Conservation (phyloP, 1,140 invertebrate species). For the Drosophila mojavensis region DNA sequence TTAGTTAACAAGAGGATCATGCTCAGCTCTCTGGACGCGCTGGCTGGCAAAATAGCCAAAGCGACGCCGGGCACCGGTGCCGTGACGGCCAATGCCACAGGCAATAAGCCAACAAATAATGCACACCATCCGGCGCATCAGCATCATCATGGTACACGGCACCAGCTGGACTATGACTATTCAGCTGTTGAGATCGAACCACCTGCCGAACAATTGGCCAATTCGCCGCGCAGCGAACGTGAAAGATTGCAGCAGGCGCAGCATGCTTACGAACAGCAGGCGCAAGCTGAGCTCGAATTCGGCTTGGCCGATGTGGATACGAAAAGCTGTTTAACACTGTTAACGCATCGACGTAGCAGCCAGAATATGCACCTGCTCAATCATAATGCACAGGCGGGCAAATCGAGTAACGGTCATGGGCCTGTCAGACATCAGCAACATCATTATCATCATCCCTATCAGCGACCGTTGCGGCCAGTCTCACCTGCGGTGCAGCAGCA, state of each 20-base stretch:
- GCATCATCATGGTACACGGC: conserved; percentile 51
- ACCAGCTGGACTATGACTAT: conserved; percentile 66
- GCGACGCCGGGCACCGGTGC: conserved; percentile 69
- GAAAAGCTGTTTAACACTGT: conserved; percentile 51
- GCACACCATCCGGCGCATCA: conserved; percentile 58
- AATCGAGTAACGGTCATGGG: conserved; percentile 25
- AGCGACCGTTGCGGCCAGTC: conserved; percentile 56
- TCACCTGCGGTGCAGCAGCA: conserved; percentile 47
- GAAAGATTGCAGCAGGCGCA: conserved; percentile 69
- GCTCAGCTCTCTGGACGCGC: conserved; percentile 91
- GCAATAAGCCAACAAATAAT: conserved; percentile 58
- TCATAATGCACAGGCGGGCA: conserved; percentile 44
- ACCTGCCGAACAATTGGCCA: conserved; percentile 70
- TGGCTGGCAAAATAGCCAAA: conserved; percentile 92
- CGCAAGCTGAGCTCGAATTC: conserved; percentile 66
- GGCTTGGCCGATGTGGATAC: conserved; percentile 66
- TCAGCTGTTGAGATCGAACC: conserved; percentile 74
- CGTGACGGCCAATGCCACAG: conserved; percentile 55
- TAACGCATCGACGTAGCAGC: conserved; percentile 53
- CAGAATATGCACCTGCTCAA: conserved; percentile 40
- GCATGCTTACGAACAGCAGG: conserved; percentile 70
- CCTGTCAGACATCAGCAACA: conserved; percentile 17
- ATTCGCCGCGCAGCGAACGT: conserved; percentile 68
- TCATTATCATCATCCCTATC: conserved; percentile 68
- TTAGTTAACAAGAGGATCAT: conserved; percentile 80